phyloP scores from a whole-genome alignment of 2,113 vertebrate genomes.

The Bostrychus sinensis region DNA sequence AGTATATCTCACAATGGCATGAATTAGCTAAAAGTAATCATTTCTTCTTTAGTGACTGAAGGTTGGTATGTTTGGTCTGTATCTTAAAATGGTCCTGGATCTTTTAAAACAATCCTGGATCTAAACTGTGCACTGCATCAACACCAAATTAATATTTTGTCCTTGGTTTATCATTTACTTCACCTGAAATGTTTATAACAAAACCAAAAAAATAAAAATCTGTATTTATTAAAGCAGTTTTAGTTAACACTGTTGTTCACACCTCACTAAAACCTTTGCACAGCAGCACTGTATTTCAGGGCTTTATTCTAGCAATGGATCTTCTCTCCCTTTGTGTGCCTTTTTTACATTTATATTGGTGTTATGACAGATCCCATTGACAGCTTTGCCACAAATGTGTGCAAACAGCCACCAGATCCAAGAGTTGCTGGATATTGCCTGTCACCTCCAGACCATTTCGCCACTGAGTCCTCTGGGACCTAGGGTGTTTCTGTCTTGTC shows the following conservation, averaged over 20 bases:
- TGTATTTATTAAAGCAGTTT: no score
- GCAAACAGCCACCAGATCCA: neutral
- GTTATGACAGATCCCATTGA: conserved; percentile 7
- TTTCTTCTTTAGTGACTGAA: no score
- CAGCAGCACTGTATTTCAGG: neutral
- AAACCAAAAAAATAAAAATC: no score
- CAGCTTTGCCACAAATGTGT: conserved; percentile 5
- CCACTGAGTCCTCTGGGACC: neutral
- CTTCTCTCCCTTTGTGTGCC: neutral
- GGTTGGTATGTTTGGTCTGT: no score
- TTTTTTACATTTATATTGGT: conserved; percentile 1
- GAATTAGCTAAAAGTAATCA: no score
- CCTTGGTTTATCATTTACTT: no score
- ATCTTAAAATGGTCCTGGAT: no score
- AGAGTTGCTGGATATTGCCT: conserved; percentile 1
- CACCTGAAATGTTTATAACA: no score
- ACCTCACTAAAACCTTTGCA: neutral
- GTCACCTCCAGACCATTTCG: conserved; percentile 2
- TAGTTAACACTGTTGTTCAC: neutral
- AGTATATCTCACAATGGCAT: no score
- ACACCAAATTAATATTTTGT: no score
- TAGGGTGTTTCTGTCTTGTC: conserved; percentile 2
- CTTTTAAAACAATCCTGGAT: no score
- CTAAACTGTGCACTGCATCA: no score
- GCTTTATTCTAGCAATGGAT: neutral